Evolutionary conservation across 2,113 vertebrate genomes (phyloP), one percentile per base, ranked within the genome.

Genomic region (Triplophysa rosa): DNA sequence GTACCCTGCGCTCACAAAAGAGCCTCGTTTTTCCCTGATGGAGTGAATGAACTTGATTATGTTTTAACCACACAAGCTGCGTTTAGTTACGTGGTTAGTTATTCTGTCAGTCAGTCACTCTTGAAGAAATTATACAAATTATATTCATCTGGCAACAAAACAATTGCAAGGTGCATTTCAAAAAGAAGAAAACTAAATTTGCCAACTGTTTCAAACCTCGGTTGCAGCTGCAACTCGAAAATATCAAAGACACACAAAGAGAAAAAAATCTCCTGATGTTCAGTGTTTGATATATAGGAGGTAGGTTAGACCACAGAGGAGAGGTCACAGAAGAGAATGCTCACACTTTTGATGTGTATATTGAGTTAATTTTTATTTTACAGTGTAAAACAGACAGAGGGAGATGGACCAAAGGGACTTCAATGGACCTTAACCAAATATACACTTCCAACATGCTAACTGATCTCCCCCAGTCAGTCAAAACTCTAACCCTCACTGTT

Each of bases 341-440:
- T 59, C 23, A 45, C 16, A 78, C 26, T 47, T 67, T 66, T 82
- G 67, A 78, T 78, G 61, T 73, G 63, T 74, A 79, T 62, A 67
- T 73, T 26, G 33, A 65, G 16, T 80, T 40, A 16, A 65, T 65
- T 40, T 65, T 61, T 42, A 47, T 49, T 42, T 69, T 11, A 40
- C n/a, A 19, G 13, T 61, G 47, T 19, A n/a, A 59, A 73, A 72
- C 12, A 42, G n/a, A 13, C 69, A 42, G 23, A 59, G 42, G 21
- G n/a, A 61, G 70, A 72, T 71, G 19, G 23, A 61, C 70, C 70
- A 59, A 73, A 61, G 6, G 3, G n/a, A 42, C 54, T 42, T 59
- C 19, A 59, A 72, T 72, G n/a, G 33, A 2, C 16, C 54, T 73
- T 11, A 40, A 61, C 59, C 54, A 33, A 59, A 72, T 59, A 72